phyloP scores from a whole-genome alignment of 2,888 invertebrate species.

The Chalcosyrphus nemorum region DNA sequence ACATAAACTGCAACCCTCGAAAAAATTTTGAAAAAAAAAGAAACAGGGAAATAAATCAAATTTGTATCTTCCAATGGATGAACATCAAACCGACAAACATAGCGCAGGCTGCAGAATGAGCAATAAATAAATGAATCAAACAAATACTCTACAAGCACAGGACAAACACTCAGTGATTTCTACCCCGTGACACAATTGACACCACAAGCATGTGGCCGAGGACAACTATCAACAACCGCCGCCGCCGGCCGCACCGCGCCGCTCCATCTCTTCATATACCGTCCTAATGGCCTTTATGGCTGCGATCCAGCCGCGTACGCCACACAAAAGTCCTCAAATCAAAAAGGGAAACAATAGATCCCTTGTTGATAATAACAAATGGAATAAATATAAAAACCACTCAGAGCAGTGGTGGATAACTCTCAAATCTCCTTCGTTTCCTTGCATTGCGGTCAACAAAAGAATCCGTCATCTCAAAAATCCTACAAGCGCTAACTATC shows the following conservation, averaged over 20 bases:
- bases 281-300: constrained; percentile 60
- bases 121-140: constrained; percentile 62
- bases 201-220: constrained; percentile 68
- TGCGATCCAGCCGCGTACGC: constrained; percentile 39
- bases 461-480: constrained; percentile 68
- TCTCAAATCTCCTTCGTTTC: constrained; percentile 42
- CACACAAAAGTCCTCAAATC: constrained; percentile 56
- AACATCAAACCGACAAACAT: constrained; percentile 46
- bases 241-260: constrained; percentile 15
- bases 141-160: constrained; percentile 56
- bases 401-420: constrained; percentile 41
- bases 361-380: constrained; percentile 68
- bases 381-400: constrained; percentile 72
- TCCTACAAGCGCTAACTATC: constrained; percentile 63
- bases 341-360: constrained; percentile 71
- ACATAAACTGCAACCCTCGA: not conserved
- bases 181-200: constrained; percentile 73
- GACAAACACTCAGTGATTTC: constrained; percentile 64
- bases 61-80: constrained; percentile 66
- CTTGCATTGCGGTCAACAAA: constrained; percentile 63
- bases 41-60: constrained; percentile 66
- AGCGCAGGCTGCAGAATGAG: constrained; percentile 22
- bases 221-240: constrained; percentile 56
- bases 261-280: constrained; percentile 52
- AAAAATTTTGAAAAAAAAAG: constrained; percentile 33